These are phyloP conservation scores for Amphiura filiformis DNA, from an alignment of 35 echinoderm and acorn worm genomes.

Conservation along the genomic window DNA sequence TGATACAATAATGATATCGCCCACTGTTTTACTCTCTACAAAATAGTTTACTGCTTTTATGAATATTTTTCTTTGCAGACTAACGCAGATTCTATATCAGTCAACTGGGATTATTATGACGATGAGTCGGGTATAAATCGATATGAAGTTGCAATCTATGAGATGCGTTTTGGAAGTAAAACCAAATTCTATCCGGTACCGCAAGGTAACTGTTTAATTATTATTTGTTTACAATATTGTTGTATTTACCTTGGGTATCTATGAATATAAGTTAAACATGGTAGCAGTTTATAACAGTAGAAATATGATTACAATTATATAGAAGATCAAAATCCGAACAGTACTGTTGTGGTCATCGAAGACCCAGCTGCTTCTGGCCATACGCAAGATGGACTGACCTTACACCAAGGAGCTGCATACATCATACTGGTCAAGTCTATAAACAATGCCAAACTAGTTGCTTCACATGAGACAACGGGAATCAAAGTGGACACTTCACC, in stretches of 20 bases:
- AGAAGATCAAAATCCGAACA: constrained; percentile 4
- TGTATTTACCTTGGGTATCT: too few species aligned
- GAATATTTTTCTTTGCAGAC: too few species aligned
- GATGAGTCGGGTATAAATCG: constrained; percentile 30
- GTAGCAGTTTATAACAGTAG: too few species aligned
- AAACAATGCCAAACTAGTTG: constrained; percentile 23
- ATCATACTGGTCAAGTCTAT: constrained; percentile 10
- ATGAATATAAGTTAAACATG: too few species aligned
- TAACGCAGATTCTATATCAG: background rate
- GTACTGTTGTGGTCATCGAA: background rate
- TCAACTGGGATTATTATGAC: constrained; percentile 51
- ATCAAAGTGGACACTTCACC: constrained; percentile 34
- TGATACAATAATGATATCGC: background rate
- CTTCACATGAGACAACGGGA: constrained; percentile 42
- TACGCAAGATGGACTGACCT: background rate
- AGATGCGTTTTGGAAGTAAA: constrained; percentile 30
- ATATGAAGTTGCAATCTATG: constrained; percentile 25
- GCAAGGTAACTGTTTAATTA: background rate
- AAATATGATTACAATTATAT: too few species aligned
- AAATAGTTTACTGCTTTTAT: too few species aligned
- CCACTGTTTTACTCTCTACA: too few species aligned
- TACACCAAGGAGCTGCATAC: constrained; percentile 15
- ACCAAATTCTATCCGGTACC: constrained; percentile 24
- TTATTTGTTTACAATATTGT: too few species aligned
- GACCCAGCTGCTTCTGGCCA: background rate